Percentiles rank a stretch among this genome's conserved stretches.
phyloP scores from a whole-genome alignment of 2,888 invertebrate genomes.

The Cheilosia pagana region DNA sequence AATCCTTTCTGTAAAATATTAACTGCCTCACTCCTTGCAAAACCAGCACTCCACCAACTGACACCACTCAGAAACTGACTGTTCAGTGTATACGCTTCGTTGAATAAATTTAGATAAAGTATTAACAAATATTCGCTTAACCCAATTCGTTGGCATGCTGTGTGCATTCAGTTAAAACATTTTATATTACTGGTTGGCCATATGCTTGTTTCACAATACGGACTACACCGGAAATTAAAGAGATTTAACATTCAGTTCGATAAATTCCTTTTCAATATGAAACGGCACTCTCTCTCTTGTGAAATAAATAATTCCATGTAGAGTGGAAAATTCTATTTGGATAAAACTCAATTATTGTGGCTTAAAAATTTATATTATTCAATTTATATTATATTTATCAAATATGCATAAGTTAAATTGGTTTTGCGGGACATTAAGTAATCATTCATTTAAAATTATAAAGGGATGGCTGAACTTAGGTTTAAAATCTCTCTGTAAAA shows the following conservation, averaged over 20 bases:
- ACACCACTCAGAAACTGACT: conserved; percentile 9
- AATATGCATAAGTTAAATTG: conserved; percentile 5
- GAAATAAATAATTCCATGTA: conserved; percentile 9
- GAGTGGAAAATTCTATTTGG: neutral
- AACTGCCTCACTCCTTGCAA: neutral
- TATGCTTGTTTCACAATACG: neutral
- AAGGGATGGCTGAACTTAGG: neutral
- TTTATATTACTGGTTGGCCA: neutral
- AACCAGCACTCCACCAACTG: conserved; percentile 4
- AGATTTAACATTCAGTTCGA: conserved; percentile 10
- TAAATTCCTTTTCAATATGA: neutral
- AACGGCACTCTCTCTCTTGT: neutral
- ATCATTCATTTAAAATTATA: neutral
- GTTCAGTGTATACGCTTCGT: conserved; percentile 13
- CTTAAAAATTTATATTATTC: no score
- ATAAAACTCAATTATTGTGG: neutral
- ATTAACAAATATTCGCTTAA: conserved; percentile 24
- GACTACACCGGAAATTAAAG: conserved; percentile 35
- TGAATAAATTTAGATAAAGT: conserved; percentile 43
- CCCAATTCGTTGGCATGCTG: neutral
- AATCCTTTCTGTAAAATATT: conserved; percentile 1
- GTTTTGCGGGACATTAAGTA: neutral
- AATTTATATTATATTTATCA: neutral
- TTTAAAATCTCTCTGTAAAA: no score
- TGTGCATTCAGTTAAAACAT: neutral